A percentile compares a stretch with the other conserved stretches of the same genome.
phyloP scores from a whole-genome alignment of 2,113 vertebrate genomes.

The Struthio camelus region DNA sequence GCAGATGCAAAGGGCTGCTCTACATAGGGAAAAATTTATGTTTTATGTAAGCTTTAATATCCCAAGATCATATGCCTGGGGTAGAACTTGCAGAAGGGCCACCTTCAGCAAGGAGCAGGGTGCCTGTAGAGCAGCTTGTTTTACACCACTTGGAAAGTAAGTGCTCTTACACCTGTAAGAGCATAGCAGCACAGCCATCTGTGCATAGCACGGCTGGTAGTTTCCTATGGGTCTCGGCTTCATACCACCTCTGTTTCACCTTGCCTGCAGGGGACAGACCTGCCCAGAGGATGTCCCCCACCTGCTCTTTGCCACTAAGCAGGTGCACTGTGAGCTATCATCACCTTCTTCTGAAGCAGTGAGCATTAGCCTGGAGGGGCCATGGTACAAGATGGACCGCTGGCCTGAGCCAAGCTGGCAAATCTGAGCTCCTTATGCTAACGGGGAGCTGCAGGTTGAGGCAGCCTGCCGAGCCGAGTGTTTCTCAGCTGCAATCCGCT shows the following conservation, averaged over 20 bases:
- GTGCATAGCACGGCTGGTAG: not conserved
- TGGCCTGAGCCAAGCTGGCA: constrained; percentile 1
- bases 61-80: too few species aligned
- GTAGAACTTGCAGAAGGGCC: not conserved
- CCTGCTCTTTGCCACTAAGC: not conserved
- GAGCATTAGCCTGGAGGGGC: not conserved
- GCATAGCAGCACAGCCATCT: not conserved
- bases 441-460: not conserved
- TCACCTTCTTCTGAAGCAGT: not conserved
- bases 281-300: not conserved
- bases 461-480: not conserved
- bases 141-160: not conserved
- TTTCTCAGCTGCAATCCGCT: not conserved
- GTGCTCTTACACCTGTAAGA: not conserved
- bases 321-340: not conserved
- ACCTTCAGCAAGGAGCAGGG: not conserved
- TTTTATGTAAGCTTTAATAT: not conserved
- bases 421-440: not conserved
- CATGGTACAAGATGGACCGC: not conserved
- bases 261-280: not conserved
- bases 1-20: not conserved
- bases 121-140: not conserved
- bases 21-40: not conserved
- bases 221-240: not conserved
- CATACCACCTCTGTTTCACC: not conserved